These are phyloP conservation scores for Pollenia labialis DNA, from an alignment of 2,888 invertebrate genomes.

Conservation along the genomic window DNA sequence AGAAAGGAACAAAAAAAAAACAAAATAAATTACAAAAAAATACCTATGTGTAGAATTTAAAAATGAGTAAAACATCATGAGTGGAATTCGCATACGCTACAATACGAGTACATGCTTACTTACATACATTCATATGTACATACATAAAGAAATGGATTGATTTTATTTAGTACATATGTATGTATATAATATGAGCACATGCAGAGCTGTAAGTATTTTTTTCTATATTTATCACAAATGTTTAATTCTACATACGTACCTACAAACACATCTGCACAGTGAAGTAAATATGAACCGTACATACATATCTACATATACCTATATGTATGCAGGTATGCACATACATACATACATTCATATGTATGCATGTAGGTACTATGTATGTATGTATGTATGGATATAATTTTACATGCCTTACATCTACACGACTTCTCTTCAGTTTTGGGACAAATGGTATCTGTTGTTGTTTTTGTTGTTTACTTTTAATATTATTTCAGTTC, in stretches of 20 bases:
- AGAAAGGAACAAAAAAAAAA: constrained; percentile 1
- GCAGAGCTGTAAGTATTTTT: constrained; percentile 11
- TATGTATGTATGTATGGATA: not conserved
- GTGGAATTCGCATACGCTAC: not conserved
- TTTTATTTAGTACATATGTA: not conserved
- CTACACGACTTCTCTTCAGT: not conserved
- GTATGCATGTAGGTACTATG: not conserved
- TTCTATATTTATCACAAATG: constrained; percentile 26
- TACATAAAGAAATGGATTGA: not conserved
- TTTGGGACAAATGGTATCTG: constrained; percentile 7
- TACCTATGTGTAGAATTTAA: not conserved
- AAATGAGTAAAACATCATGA: constrained; percentile 21
- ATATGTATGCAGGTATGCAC: no score
- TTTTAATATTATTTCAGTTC: not conserved
- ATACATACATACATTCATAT: not conserved
- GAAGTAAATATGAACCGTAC: no score
- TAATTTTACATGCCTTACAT: not conserved
- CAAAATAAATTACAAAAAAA: constrained; percentile 14
- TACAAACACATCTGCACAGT: not conserved
- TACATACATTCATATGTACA: not conserved
- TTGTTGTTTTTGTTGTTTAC: not conserved
- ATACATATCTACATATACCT: no score
- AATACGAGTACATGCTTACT: no score
- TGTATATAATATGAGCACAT: no score
- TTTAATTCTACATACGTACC: not conserved